A percentile compares a stretch with the other conserved stretches of the same genome.
These are phyloP conservation scores for Sphinx pinastri DNA, from an alignment of 2,888 invertebrate species.

Conservation along the genomic window DNA sequence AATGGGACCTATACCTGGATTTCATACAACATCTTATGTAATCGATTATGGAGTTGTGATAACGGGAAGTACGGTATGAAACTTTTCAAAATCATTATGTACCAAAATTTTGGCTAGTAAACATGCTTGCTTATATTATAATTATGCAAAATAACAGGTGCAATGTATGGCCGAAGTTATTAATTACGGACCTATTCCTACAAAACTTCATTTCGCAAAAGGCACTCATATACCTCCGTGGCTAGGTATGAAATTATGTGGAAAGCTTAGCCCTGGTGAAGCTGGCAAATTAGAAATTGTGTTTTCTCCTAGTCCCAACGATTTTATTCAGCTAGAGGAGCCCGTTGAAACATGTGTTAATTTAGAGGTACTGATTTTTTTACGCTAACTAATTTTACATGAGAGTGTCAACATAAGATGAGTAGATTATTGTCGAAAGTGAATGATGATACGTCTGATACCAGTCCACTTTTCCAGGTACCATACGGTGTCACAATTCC, in stretches of 20 bases:
- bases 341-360: slow-evolving; percentile 69
- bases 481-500: slow-evolving; percentile 85
- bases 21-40: slow-evolving; percentile 77
- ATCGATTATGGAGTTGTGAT: slow-evolving; percentile 84
- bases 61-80: slow-evolving; percentile 68
- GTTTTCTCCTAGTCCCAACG: slow-evolving; percentile 76
- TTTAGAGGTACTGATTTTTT: slow-evolving; percentile 67
- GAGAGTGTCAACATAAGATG: too few species aligned
- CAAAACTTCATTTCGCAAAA: slow-evolving; percentile 72
- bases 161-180: slow-evolving; percentile 73
- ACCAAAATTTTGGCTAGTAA: neutral
- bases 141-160: slow-evolving; percentile 47
- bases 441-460: too few species aligned
- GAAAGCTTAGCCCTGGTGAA: slow-evolving; percentile 77
- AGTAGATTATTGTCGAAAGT: too few species aligned
- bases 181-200: slow-evolving; percentile 83
- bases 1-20: slow-evolving; percentile 75
- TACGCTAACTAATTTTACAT: too few species aligned
- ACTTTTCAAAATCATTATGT: neutral
- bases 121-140: neutral
- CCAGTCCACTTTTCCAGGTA: slow-evolving; percentile 60
- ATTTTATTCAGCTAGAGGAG: slow-evolving; percentile 73
- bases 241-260: slow-evolving; percentile 66
- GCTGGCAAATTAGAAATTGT: slow-evolving; percentile 74
- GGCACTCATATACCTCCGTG: slow-evolving; percentile 59